These are phyloP conservation scores for Gonatopus flavifemur DNA, from an alignment of 1,140 invertebrate species.

Conservation along the genomic window DNA sequence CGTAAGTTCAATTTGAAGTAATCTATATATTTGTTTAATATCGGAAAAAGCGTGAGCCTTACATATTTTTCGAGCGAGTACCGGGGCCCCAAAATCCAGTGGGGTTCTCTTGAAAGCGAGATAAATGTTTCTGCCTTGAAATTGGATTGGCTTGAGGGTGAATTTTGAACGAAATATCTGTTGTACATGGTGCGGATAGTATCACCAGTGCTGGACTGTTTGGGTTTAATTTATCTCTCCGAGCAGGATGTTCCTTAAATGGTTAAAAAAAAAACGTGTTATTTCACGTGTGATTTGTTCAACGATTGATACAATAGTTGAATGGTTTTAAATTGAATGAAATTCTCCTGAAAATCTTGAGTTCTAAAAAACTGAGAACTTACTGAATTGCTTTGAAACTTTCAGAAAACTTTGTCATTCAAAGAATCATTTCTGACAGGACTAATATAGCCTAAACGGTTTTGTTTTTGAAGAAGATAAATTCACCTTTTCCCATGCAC, in stretches of 20 bases:
- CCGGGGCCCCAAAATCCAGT: slow-evolving; percentile 88
- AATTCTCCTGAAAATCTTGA: too few species aligned
- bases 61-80: slow-evolving; percentile 66
- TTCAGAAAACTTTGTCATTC: slow-evolving; percentile 10
- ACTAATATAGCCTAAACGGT: slow-evolving; percentile 3
- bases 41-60: too few species aligned
- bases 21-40: too few species aligned
- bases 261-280: too few species aligned
- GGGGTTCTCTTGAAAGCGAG: slow-evolving; percentile 88
- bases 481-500: slow-evolving; percentile 70
- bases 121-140: slow-evolving; percentile 71
- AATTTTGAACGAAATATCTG: slow-evolving; percentile 63
- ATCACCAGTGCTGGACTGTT: slow-evolving; percentile 63
- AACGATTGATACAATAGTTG: too few species aligned
- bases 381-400: background rate
- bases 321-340: too few species aligned
- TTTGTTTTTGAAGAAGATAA: slow-evolving; percentile 6
- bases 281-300: too few species aligned
- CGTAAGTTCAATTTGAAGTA: too few species aligned
- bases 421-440: slow-evolving; percentile 1
- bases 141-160: slow-evolving; percentile 78
- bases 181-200: slow-evolving; percentile 56
- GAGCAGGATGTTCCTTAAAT: slow-evolving; percentile 39
- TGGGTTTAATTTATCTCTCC: slow-evolving; percentile 53
- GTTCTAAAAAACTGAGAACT: background rate